A percentile compares a stretch with the other conserved stretches of the same genome.
Evolutionary conservation across 2,888 invertebrate genomes (phyloP).

Genomic region (Marronus borbonicus): DNA sequence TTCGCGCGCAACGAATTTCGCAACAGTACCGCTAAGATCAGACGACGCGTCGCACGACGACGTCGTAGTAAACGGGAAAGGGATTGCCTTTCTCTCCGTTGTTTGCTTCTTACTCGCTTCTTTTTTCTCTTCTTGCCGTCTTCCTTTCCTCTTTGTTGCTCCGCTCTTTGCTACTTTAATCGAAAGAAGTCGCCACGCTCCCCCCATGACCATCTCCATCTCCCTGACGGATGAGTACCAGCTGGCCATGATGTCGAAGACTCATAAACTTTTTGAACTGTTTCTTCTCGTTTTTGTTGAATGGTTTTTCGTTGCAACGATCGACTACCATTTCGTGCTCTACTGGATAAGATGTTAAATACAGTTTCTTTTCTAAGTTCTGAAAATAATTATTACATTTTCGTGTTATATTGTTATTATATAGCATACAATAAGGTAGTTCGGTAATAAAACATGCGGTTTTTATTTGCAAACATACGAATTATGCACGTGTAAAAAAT

Average conservation of each 20-base stretch:
- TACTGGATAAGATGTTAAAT: not conserved
- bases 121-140: not conserved
- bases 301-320: not conserved
- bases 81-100: not conserved
- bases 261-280: slow-evolving; percentile 41
- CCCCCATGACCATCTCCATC: not conserved
- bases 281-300: slow-evolving; percentile 23
- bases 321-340: not conserved
- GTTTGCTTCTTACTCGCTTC: slow-evolving; percentile 3
- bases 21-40: not conserved
- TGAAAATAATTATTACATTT: too few relatives aligned
- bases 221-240: slow-evolving; percentile 46
- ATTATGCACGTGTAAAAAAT: too few relatives aligned
- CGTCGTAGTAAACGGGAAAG: not conserved
- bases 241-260: slow-evolving; percentile 47
- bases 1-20: slow-evolving; percentile 30
- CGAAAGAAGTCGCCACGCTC: slow-evolving; percentile 40
- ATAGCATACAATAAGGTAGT: too few relatives aligned
- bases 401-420: too few relatives aligned
- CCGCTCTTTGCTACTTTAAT: slow-evolving; percentile 34
- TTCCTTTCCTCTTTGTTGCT: slow-evolving; percentile 10
- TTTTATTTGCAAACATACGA: too few relatives aligned
- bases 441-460: too few relatives aligned
- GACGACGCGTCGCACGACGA: not conserved
- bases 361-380: too few relatives aligned